phyloP scores from a whole-genome alignment of 2,797 vertebrate species.

The Phalanger gymnotis region DNA sequence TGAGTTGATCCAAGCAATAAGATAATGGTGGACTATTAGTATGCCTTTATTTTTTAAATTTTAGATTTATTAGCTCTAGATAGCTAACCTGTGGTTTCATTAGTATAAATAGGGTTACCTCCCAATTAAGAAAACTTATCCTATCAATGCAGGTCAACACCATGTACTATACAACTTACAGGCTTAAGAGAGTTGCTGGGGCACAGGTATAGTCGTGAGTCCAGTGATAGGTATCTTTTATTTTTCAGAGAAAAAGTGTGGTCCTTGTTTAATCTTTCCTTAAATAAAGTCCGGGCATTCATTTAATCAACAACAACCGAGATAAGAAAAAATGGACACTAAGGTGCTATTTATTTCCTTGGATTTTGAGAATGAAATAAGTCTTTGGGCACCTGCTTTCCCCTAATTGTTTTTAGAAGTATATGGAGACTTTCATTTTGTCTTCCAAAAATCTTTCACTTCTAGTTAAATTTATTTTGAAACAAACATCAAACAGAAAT shows the following conservation, averaged over 20 bases:
- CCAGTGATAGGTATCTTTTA: neutral
- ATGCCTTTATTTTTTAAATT: neutral
- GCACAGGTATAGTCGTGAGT: neutral
- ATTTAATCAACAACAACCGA: accelerated
- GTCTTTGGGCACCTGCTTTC: neutral
- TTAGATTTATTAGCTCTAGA: neutral
- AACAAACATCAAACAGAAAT: conserved; percentile 11
- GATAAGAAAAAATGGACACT: accelerated
- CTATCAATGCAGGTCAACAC: neutral
- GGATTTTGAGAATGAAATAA: neutral
- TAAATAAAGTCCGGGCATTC: too few species aligned
- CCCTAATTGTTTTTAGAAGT: neutral
- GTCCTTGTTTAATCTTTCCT: neutral
- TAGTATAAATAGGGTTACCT: neutral
- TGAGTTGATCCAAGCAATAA: neutral
- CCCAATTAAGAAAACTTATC: neutral
- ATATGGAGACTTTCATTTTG: neutral
- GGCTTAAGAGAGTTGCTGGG: neutral
- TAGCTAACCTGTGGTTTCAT: neutral
- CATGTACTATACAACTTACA: neutral
- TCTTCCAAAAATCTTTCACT: neutral
- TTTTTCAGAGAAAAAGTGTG: accelerated
- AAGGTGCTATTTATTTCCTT: too few species aligned
- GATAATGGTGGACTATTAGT: neutral
- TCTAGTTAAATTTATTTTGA: conserved; percentile 20